phyloP scores from a whole-genome alignment of 1,140 invertebrate genomes.

The Drosophila miranda region DNA sequence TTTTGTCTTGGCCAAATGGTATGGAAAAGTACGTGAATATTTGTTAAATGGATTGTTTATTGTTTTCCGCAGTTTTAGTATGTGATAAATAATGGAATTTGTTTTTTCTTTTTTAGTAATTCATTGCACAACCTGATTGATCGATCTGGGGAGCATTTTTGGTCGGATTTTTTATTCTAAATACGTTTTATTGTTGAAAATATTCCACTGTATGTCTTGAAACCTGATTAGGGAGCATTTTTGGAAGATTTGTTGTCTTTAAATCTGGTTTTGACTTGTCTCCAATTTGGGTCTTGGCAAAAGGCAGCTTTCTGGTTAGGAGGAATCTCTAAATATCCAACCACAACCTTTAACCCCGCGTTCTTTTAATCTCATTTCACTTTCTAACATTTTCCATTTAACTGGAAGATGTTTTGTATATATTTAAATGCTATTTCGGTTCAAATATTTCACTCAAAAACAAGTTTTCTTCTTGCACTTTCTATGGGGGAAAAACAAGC shows the following conservation, averaged over 20 bases:
- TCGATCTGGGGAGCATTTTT: neutral
- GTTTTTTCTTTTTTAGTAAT: neutral
- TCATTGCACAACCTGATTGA: neutral
- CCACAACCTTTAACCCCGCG: neutral
- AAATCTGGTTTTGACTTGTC: too few relatives aligned
- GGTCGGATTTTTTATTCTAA: constrained; percentile 8
- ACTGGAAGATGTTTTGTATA: neutral
- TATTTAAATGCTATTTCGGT: neutral
- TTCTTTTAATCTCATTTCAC: neutral
- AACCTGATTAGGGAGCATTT: too few relatives aligned
- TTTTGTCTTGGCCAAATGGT: constrained; percentile 11
- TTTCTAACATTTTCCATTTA: neutral
- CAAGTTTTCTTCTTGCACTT: constrained; percentile 13
- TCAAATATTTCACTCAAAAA: constrained; percentile 38
- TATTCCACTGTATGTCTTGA: too few relatives aligned
- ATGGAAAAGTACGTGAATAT: constrained; percentile 47
- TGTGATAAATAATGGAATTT: constrained; percentile 16
- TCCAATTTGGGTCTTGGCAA: too few relatives aligned
- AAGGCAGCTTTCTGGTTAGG: too few relatives aligned
- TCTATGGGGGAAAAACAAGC: neutral
- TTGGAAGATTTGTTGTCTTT: too few relatives aligned
- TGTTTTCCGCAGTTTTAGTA: neutral
- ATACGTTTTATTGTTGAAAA: neutral
- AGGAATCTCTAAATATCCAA: neutral
- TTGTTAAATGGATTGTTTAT: constrained; percentile 7